Evolutionary conservation across 2,888 invertebrate species (phyloP).

Genomic region (Calephelis perditalis): DNA sequence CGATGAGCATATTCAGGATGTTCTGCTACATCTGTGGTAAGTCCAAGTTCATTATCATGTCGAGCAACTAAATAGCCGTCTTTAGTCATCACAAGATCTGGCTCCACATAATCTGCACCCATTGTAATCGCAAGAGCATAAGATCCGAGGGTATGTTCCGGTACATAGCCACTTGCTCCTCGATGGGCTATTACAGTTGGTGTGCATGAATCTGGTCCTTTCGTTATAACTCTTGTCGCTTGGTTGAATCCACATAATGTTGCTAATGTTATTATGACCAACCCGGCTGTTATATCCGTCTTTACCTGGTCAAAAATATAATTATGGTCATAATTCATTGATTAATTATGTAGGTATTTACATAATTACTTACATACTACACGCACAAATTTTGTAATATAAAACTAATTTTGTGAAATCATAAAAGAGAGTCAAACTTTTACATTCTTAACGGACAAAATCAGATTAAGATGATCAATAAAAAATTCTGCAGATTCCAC

Average conservation of each 20-base stretch:
- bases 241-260: not conserved
- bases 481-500: too few relatives aligned
- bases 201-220: slow-evolving; percentile 47
- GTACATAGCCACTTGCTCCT: slow-evolving; percentile 65
- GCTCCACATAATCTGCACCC: slow-evolving; percentile 67
- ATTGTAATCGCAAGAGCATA: slow-evolving; percentile 64
- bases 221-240: slow-evolving; percentile 25
- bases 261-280: not conserved
- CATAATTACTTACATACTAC: too few relatives aligned
- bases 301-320: not conserved
- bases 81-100: slow-evolving; percentile 63
- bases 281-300: not conserved
- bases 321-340: too few relatives aligned
- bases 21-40: slow-evolving; percentile 54
- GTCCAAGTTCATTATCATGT: slow-evolving; percentile 61
- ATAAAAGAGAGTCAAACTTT: too few relatives aligned
- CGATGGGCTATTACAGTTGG: slow-evolving; percentile 62
- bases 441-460: too few relatives aligned
- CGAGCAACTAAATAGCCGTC: slow-evolving; percentile 61
- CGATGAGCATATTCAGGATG: slow-evolving; percentile 56
- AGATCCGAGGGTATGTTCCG: slow-evolving; percentile 65
- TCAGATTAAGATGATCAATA: too few relatives aligned
- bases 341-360: too few relatives aligned
- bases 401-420: too few relatives aligned
- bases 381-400: too few relatives aligned